Percentiles rank a stretch among this genome's conserved stretches.
Conservation (phyloP, 1,140 invertebrate species). For the Ganaspis sp. region DNA sequence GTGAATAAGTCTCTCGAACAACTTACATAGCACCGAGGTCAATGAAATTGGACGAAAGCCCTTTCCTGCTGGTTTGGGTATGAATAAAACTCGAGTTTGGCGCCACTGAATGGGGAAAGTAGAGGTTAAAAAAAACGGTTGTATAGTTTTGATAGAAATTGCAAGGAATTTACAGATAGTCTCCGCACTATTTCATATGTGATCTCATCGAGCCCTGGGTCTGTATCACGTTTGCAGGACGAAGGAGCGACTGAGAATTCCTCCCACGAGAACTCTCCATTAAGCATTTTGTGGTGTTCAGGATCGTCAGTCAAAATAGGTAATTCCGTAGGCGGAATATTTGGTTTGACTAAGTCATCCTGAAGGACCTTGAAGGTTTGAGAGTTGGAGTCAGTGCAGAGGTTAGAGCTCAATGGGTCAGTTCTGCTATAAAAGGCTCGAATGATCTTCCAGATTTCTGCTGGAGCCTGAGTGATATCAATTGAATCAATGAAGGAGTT, state of each 20-base stretch:
- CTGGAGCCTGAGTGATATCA: neutral
- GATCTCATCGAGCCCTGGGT: slow-evolving; percentile 46
- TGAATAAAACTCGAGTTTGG: neutral
- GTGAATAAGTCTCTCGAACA: neutral
- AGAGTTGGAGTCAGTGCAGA: no score
- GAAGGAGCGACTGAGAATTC: no score
- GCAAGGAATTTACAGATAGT: no score
- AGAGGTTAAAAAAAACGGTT: no score
- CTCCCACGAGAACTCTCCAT: no score
- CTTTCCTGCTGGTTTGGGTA: neutral
- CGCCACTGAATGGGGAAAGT: neutral
- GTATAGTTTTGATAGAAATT: no score
- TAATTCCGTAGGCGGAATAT: no score
- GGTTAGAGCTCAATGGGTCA: no score
- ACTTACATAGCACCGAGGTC: neutral
- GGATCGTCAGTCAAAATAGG: no score
- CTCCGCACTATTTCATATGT: slow-evolving; percentile 27
- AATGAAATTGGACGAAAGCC: neutral
- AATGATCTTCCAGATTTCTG: slow-evolving; percentile 33
- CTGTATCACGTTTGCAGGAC: slow-evolving; percentile 39
- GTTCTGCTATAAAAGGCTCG: neutral
- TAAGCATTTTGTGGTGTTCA: no score
- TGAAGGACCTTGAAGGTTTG: no score
- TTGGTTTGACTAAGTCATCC: no score
- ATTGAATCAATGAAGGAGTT: neutral